These are phyloP conservation scores for Polyommatus iphigenia DNA, from an alignment of 2,888 invertebrate genomes.

Conservation along the genomic window DNA sequence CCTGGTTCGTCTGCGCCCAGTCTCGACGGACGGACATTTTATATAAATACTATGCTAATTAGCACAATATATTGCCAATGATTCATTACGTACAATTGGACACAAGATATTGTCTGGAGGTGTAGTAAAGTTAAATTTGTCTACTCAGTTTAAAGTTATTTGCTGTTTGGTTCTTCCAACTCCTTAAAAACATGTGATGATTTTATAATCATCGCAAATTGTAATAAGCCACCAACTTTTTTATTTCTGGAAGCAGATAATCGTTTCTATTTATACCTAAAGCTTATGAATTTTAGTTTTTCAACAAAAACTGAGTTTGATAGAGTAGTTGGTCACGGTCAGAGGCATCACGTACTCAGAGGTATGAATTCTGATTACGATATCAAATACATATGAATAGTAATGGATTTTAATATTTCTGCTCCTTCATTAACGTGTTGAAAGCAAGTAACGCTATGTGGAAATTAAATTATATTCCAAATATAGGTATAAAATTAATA, in stretches of 20 bases:
- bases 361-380: slow-evolving; percentile 6
- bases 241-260: not conserved
- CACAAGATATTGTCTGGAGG: not conserved
- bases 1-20: slow-evolving; percentile 46
- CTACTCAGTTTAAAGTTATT: not conserved
- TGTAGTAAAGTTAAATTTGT: not conserved
- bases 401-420: not conserved
- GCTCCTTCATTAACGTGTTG: not conserved
- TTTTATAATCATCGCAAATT: not conserved
- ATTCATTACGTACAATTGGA: slow-evolving; percentile 15
- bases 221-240: not conserved
- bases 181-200: not conserved
- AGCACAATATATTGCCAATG: not conserved
- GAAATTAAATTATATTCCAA: not conserved
- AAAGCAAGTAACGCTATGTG: not conserved
- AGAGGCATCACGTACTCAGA: not conserved
- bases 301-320: not conserved
- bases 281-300: not conserved
- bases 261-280: not conserved
- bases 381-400: slow-evolving; percentile 10
- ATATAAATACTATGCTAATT: slow-evolving; percentile 28
- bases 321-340: not conserved
- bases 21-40: slow-evolving; percentile 41
- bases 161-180: not conserved
- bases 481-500: not conserved